Percentiles rank a stretch among this genome's conserved stretches.
Conservation (phyloP, 1,140 invertebrate species). For the Atta texana region DNA sequence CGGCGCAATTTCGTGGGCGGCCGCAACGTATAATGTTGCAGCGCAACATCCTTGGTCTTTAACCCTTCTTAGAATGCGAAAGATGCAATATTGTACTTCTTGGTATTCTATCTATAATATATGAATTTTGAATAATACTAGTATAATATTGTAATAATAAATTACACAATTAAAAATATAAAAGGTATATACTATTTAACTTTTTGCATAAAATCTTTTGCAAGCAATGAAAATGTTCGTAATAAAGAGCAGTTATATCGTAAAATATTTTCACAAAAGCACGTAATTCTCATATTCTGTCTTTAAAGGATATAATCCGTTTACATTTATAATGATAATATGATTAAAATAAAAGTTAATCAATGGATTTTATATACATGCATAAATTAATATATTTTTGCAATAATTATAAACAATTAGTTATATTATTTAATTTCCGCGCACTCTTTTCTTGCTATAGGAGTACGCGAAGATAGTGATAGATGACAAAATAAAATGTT, state of each 20-base stretch:
- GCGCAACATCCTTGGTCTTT: slow-evolving; percentile 39
- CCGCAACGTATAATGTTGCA: slow-evolving; percentile 32
- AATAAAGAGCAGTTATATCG: neutral
- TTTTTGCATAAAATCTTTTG: neutral
- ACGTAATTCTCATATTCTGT: neutral
- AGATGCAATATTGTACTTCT: neutral
- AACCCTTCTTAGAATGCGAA: slow-evolving; percentile 15
- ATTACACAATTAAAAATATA: neutral
- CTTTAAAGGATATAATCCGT: neutral
- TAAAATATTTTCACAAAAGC: no score
- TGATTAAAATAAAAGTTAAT: neutral
- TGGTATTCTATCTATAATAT: neutral
- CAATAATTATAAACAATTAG: neutral
- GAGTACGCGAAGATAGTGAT: neutral
- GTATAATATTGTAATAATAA: neutral
- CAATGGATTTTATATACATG: neutral
- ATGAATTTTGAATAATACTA: neutral
- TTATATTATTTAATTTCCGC: neutral
- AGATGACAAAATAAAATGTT: neutral
- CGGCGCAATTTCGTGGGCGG: slow-evolving; percentile 55
- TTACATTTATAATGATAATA: neutral
- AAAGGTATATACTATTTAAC: neutral
- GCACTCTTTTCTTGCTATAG: neutral
- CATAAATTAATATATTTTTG: neutral
- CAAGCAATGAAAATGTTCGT: neutral